phyloP scores from a whole-genome alignment of 2,888 invertebrate genomes.

The Cosmopolites sordidus region DNA sequence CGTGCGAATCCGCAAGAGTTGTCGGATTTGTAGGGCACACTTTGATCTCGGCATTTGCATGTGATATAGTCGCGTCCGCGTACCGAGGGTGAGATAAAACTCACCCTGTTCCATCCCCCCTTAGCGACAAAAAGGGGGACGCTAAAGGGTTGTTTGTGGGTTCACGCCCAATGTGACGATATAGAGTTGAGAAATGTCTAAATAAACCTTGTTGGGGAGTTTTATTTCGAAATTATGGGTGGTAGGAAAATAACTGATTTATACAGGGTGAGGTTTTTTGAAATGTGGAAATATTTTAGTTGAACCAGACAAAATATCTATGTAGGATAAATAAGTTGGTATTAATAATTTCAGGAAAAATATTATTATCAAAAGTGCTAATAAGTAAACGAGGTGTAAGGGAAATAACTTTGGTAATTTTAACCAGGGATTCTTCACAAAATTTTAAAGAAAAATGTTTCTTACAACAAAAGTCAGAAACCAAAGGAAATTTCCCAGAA shows the following conservation, averaged over 20 bases:
- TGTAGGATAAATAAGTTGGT: no score
- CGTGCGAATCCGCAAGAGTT: slow-evolving; percentile 30
- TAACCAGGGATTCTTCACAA: no score
- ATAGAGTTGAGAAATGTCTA: neutral
- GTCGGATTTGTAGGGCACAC: slow-evolving; percentile 33
- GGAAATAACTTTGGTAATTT: no score
- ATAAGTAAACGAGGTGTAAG: no score
- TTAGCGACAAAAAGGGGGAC: neutral
- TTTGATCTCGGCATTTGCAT: slow-evolving; percentile 42
- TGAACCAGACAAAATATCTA: no score
- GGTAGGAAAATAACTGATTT: neutral
- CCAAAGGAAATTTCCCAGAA: no score
- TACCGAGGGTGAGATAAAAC: slow-evolving; percentile 14
- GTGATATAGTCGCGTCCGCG: slow-evolving; percentile 33
- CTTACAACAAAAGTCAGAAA: no score
- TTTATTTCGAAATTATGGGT: neutral
- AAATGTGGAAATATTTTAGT: no score
- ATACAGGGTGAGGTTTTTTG: neutral
- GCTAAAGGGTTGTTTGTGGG: slow-evolving; percentile 19
- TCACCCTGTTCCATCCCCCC: neutral
- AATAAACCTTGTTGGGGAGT: neutral
- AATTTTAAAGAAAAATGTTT: no score
- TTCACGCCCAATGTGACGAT: slow-evolving; percentile 15
- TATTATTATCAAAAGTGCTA: no score
- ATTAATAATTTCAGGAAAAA: no score